These are phyloP conservation scores for Brachypterus glaber DNA, from an alignment of 2,888 invertebrate genomes.

Conservation along the genomic window DNA sequence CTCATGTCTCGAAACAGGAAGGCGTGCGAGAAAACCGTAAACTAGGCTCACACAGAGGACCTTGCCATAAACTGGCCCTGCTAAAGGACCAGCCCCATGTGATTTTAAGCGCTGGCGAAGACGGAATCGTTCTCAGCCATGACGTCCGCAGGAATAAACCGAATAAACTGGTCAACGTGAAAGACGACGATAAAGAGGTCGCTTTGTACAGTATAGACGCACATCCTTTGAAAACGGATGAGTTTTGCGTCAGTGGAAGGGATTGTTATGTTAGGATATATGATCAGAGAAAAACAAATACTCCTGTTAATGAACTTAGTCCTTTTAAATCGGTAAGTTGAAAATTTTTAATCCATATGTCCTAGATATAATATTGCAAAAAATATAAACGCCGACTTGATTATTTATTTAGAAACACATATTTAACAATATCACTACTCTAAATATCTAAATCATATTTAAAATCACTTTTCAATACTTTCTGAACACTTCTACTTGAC, in stretches of 20 bases:
- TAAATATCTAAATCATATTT: no score
- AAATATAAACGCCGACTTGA: no score
- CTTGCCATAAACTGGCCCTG: conserved; percentile 79
- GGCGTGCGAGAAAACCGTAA: conserved; percentile 43
- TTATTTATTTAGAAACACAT: no score
- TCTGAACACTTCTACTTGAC: no score
- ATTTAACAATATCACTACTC: no score
- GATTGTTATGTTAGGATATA: conserved; percentile 70
- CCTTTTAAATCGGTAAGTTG: conserved; percentile 29
- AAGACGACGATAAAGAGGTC: conserved; percentile 50
- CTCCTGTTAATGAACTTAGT: conserved; percentile 28
- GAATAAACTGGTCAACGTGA: conserved; percentile 49
- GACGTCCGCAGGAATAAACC: conserved; percentile 69
- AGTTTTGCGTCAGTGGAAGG: conserved; percentile 77
- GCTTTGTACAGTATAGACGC: conserved; percentile 82
- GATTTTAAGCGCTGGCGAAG: conserved; percentile 81
- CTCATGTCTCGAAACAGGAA: conserved; percentile 50
- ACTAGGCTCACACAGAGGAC: conserved; percentile 59
- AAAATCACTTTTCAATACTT: no score
- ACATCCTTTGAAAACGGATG: conserved; percentile 66
- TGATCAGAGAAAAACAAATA: conserved; percentile 52
- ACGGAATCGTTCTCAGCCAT: conserved; percentile 68
- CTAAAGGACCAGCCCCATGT: conserved; percentile 66
- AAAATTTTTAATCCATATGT: no score
- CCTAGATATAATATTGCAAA: no score